phyloP scores from a whole-genome alignment of 2,888 invertebrate species.

The Drosophila testacea region DNA sequence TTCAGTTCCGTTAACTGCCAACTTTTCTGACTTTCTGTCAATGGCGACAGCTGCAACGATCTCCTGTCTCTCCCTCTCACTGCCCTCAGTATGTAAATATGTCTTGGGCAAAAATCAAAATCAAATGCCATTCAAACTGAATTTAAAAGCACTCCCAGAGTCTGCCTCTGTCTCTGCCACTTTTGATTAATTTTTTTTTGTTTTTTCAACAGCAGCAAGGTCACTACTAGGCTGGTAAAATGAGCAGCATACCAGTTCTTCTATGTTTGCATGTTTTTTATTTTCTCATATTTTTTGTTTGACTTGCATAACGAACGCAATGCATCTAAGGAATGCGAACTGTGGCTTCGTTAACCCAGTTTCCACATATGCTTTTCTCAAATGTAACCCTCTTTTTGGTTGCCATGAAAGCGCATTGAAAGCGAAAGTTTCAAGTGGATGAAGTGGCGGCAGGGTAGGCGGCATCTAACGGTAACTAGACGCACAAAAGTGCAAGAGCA shows the following conservation, averaged over 20 bases:
- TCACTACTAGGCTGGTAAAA: conserved; percentile 18
- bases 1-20: conserved; percentile 69
- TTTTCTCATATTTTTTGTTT: conserved; percentile 1
- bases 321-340: conserved; percentile 28
- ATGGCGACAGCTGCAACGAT: conserved; percentile 63
- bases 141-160: conserved; percentile 43
- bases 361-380: conserved; percentile 20
- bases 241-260: conserved; percentile 19
- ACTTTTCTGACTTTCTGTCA: conserved; percentile 68
- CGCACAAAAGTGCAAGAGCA: conserved; percentile 35
- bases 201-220: conserved; percentile 13
- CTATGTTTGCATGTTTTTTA: conserved; percentile 1
- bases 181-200: conserved; percentile 37
- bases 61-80: neutral
- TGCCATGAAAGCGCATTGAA: conserved; percentile 54
- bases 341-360: conserved; percentile 63
- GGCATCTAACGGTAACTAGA: conserved; percentile 33
- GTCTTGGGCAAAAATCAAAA: conserved; percentile 31
- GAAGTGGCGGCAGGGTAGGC: conserved; percentile 32
- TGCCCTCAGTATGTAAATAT: conserved; percentile 28
- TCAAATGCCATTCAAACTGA: conserved; percentile 49
- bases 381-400: conserved; percentile 29
- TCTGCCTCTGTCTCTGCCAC: conserved; percentile 1
- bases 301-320: conserved; percentile 23
- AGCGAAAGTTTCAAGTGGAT: conserved; percentile 59